Base-by-base conservation (phyloP, 1,140 invertebrate species). In the Lucilia cuprina region DNA sequence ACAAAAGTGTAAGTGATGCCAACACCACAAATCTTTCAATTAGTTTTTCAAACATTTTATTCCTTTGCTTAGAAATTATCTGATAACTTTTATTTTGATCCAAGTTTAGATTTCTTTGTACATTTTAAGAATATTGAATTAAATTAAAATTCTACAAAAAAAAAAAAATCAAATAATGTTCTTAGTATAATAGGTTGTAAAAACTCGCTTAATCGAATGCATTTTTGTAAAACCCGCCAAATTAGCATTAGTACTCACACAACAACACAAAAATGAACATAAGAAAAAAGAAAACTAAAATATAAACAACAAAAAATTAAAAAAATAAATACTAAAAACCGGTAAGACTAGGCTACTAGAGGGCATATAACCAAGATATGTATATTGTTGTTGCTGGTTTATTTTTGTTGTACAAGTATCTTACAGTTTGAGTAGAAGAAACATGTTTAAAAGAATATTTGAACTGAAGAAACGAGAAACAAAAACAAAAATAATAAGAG, bases 331-430 rank as follows among this genome's bases (percentile, higher is more conserved):
- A 55, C 50, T 55, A 55, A 70, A 70, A 70, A 70, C 65, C 65
- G 65, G 65, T 70, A 70, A 19, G n/a, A 25, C 65, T 70, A 70
- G 65, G 65, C 65, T 70, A 70, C 65, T 70, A 70, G 19, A 70
- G 65, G 65, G 65, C 65, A 70, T 70, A 70, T 70, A 70, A 70
- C 65, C 50, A 55, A 17, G 17, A 55, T 55, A n/a, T 41, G 41
- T 41, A 10, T 41, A 5, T 41, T 41, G 41, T 41, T 41, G 41
- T 41, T 41, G 41, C 5, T 41, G 41, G 5, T 41, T 41, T 8
- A 41, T 41, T 41, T 41, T 41, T 41, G 41, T 41, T 41, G 41
- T 41, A 41, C 41, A 10, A 41, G 41, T 41, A 41, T 41, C 41
- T 41, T 41, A 41, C 41, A n/a, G 50, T 55, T 55, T 55, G 50